phyloP scores from a whole-genome alignment of 2,113 vertebrate species.

The Cyprinodon tularosa region DNA sequence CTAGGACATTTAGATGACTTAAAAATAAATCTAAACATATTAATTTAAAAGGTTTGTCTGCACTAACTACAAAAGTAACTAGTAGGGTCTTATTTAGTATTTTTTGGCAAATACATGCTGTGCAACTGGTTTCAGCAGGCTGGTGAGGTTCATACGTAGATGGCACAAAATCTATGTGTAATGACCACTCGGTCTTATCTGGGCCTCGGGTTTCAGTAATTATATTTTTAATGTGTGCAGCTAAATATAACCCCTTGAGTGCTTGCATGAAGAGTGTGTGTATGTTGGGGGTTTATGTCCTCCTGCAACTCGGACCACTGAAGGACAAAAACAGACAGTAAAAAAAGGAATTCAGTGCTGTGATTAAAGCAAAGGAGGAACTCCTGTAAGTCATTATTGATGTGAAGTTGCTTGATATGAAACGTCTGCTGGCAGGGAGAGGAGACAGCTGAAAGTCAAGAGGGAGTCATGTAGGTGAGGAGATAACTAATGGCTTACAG shows the following conservation, averaged over 20 bases:
- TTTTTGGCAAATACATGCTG: neutral
- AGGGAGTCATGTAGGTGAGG: slow-evolving; percentile 28
- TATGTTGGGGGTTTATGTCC: no score
- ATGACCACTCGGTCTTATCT: slow-evolving; percentile 58
- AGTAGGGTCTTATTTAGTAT: neutral
- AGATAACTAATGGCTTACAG: slow-evolving; percentile 24
- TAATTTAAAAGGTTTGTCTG: neutral
- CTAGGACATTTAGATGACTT: neutral
- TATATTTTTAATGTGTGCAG: slow-evolving; percentile 70
- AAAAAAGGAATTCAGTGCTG: slow-evolving; percentile 9
- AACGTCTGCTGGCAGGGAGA: slow-evolving; percentile 44
- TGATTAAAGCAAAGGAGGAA: slow-evolving; percentile 32
- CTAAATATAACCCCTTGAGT: slow-evolving; percentile 66
- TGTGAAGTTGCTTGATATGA: slow-evolving; percentile 40
- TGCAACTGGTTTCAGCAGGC: neutral
- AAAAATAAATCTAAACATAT: neutral
- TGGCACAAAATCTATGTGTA: slow-evolving; percentile 41
- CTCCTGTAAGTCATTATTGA: slow-evolving; percentile 46
- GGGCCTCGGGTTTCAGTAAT: slow-evolving; percentile 61
- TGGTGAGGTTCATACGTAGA: slow-evolving; percentile 19
- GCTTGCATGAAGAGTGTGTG: neutral
- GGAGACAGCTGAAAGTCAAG: slow-evolving; percentile 53
- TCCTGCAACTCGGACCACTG: neutral
- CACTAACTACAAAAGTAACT: neutral
- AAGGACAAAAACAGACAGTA: slow-evolving; percentile 29